These are phyloP conservation scores for Margaritifera margaritifera DNA, from an alignment of 2,888 invertebrate genomes.

Conservation along the genomic window DNA sequence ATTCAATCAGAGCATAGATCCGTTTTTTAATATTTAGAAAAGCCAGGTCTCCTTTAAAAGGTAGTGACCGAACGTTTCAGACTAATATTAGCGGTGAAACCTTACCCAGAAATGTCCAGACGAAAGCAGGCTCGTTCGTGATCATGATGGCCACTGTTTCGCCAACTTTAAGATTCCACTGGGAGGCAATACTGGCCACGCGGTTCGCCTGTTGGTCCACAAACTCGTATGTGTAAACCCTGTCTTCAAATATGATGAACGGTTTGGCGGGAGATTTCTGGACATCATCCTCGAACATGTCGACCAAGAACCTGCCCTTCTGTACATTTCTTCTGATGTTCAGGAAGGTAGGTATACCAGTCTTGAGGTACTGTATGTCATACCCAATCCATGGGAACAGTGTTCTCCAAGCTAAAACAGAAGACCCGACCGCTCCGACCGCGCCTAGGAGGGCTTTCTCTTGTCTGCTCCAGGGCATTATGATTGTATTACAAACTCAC, in stretches of 20 bases:
- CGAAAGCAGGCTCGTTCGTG: conserved; percentile 62
- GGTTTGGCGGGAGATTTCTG: conserved; percentile 46
- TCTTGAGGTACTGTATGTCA: conserved; percentile 37
- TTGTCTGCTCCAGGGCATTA: conserved; percentile 1
- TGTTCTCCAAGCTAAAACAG: conserved; percentile 48
- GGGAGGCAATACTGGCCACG: conserved; percentile 56
- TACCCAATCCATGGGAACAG: conserved; percentile 59
- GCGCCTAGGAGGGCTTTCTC: conserved; percentile 46
- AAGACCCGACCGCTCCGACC: conserved; percentile 48
- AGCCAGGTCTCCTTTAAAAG: too few species aligned
- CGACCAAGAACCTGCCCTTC: conserved; percentile 29
- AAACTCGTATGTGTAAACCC: conserved; percentile 58
- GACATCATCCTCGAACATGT: conserved; percentile 57
- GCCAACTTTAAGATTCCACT: conserved; percentile 49
- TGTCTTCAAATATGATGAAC: conserved; percentile 61
- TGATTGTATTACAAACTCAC: too few species aligned
- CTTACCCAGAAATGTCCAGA: conserved; percentile 66
- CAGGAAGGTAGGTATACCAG: conserved; percentile 20
- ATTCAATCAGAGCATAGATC: too few species aligned
- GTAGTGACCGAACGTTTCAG: too few species aligned
- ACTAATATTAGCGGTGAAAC: too few species aligned
- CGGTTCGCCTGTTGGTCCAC: conserved; percentile 62
- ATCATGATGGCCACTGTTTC: conserved; percentile 64
- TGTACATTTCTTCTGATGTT: conserved; percentile 15
- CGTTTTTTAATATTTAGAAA: too few species aligned